phyloP scores from a whole-genome alignment of 2,888 invertebrate species.

The Dorcus hopei region DNA sequence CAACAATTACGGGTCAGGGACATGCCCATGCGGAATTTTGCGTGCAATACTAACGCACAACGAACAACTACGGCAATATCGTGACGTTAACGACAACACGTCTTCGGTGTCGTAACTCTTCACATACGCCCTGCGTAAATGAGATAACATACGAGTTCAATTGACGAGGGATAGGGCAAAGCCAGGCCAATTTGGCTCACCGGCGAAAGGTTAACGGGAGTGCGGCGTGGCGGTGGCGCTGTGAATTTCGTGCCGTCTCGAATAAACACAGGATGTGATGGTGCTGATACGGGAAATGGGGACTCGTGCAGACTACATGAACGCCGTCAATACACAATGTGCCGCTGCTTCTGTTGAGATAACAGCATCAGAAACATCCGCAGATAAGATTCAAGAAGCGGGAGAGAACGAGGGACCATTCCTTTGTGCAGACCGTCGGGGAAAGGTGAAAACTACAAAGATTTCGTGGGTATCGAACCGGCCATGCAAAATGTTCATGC shows the following conservation, averaged over 20 bases:
- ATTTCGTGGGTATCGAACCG: too few relatives aligned
- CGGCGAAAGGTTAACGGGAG: constrained; percentile 20
- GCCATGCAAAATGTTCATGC: too few relatives aligned
- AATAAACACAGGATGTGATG: constrained; percentile 2
- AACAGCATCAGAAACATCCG: constrained; percentile 8
- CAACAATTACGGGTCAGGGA: too few relatives aligned
- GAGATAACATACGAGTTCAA: too few relatives aligned
- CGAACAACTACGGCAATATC: too few relatives aligned
- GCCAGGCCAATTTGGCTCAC: constrained; percentile 26
- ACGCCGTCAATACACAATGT: constrained; percentile 1
- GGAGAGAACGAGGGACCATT: constrained; percentile 7
- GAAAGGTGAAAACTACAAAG: too few relatives aligned
- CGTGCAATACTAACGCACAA: too few relatives aligned
- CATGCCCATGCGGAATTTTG: too few relatives aligned
- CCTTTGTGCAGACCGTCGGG: neutral
- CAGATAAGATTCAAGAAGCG: constrained; percentile 11
- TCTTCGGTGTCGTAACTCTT: too few relatives aligned
- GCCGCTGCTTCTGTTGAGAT: constrained; percentile 6
- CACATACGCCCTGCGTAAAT: too few relatives aligned
- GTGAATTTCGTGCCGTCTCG: constrained; percentile 11
- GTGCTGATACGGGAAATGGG: neutral
- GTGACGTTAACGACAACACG: too few relatives aligned
- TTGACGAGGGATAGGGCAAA: constrained; percentile 17
- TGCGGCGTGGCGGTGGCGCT: constrained; percentile 17
- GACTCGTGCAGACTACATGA: constrained; percentile 6